phyloP scores from a whole-genome alignment of 2,797 vertebrate species.

The Fistularia tabacaria region DNA sequence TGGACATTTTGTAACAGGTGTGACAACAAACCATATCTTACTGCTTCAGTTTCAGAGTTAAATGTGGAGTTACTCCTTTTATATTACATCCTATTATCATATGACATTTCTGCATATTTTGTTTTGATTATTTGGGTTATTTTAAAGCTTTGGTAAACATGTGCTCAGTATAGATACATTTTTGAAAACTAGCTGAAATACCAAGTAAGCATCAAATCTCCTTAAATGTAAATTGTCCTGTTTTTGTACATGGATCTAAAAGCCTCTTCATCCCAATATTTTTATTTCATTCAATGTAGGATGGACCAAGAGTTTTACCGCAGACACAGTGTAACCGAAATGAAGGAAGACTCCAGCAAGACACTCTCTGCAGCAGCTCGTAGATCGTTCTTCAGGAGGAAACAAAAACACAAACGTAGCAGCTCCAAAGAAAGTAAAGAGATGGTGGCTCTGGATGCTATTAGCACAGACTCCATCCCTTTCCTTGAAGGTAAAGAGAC shows the following conservation, averaged over 20 bases:
- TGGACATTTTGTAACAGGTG: constrained; percentile 34
- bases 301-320: constrained; percentile 98
- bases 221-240: too few relatives aligned
- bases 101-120: too few relatives aligned
- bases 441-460: constrained; percentile 86
- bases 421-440: constrained; percentile 97
- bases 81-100: too few relatives aligned
- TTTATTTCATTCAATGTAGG: constrained; percentile 59
- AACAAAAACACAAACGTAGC: constrained; percentile 94
- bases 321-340: constrained; percentile 90
- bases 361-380: constrained; percentile 90
- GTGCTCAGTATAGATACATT: too few relatives aligned
- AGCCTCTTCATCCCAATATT: too few relatives aligned
- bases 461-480: constrained; percentile 92
- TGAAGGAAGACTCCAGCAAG: constrained; percentile 90
- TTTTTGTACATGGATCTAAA: too few relatives aligned
- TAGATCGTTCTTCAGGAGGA: constrained; percentile 93
- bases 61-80: too few relatives aligned
- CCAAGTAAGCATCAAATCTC: too few relatives aligned
- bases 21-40: constrained; percentile 18
- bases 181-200: too few relatives aligned
- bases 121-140: too few relatives aligned
- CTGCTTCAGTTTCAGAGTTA: neutral
- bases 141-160: too few relatives aligned
- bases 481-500: constrained; percentile 84